Conservation (phyloP, 2,888 invertebrate species). For the Hypomecis punctinalis region DNA sequence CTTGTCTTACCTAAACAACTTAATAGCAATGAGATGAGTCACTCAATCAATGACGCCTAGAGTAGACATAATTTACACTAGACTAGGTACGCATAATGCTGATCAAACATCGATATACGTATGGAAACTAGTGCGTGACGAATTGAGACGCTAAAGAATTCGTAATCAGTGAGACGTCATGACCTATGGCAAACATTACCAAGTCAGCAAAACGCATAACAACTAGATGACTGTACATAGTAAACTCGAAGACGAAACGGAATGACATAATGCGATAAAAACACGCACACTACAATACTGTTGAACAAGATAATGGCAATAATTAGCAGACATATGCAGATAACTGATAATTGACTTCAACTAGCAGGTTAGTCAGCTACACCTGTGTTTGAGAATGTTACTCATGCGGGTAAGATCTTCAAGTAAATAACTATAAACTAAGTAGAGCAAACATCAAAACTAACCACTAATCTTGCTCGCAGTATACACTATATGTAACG, state of each 20-base stretch:
- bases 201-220: conserved; percentile 7
- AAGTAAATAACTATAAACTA: not conserved
- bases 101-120: conserved; percentile 7
- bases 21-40: too few species aligned
- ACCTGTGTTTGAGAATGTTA: conserved; percentile 12
- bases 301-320: conserved; percentile 19
- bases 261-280: conserved; percentile 17
- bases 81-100: not conserved
- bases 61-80: too few species aligned
- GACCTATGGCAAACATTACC: conserved; percentile 47
- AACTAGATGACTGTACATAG: conserved; percentile 1
- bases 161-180: conserved; percentile 36
- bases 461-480: not conserved
- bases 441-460: not conserved
- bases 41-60: too few species aligned
- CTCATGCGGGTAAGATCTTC: not conserved
- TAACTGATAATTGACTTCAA: conserved; percentile 18
- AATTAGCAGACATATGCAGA: conserved; percentile 22
- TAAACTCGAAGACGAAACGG: conserved; percentile 15
- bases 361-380: conserved; percentile 20
- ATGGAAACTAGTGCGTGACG: conserved; percentile 7
- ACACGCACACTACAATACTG: conserved; percentile 3
- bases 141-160: conserved; percentile 21
- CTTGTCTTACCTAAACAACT: too few species aligned
- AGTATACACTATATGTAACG: too few species aligned